Conservation (phyloP, 2,797 vertebrate genomes). For the Pangasius djambal region DNA sequence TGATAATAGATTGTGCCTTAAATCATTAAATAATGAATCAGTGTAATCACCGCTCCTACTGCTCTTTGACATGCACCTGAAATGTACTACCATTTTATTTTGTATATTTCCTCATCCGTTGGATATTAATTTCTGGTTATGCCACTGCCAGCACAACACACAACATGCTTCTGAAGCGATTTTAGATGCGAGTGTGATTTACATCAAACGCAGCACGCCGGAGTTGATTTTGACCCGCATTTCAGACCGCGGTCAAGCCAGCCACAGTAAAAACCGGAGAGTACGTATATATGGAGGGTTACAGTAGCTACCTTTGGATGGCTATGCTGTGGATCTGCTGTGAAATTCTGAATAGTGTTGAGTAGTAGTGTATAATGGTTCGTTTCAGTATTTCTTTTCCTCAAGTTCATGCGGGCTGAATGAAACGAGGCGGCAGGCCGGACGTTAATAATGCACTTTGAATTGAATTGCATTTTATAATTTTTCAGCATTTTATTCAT, state of each 20-base stretch:
- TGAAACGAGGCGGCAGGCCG: background rate
- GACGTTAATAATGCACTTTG: background rate
- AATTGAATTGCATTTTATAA: background rate
- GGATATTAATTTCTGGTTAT: background rate
- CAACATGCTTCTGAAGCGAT: background rate
- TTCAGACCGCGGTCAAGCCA: too few species aligned
- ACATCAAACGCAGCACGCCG: too few species aligned
- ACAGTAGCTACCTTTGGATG: background rate
- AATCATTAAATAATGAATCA: background rate
- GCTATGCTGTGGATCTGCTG: too few species aligned
- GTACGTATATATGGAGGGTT: background rate
- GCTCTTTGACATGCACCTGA: background rate
- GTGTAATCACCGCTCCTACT: background rate
- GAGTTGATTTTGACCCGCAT: too few species aligned
- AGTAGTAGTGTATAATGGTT: too few species aligned
- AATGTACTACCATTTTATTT: background rate
- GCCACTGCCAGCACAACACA: too few species aligned
- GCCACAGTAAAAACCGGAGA: too few species aligned
- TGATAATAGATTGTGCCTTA: background rate
- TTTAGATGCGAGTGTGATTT: background rate
- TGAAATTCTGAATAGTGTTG: background rate
- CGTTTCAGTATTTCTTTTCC: background rate
- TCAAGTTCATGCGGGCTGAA: background rate
- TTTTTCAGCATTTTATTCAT: background rate
- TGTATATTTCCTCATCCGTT: background rate